Evolutionary conservation across 2,888 invertebrate genomes (phyloP).

Genomic region (Taphrorychus bicolor): DNA sequence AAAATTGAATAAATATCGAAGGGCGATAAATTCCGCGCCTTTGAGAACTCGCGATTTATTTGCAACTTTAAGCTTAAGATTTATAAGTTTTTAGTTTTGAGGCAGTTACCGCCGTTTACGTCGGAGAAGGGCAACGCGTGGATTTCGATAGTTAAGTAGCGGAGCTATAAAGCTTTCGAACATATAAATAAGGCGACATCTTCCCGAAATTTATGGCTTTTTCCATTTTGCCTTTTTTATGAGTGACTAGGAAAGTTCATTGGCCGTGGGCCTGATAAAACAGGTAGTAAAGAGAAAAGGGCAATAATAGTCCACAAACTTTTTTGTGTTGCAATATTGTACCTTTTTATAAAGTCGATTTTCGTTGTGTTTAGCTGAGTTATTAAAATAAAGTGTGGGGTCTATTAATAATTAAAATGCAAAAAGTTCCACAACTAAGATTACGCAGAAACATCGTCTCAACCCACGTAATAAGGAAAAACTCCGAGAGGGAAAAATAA

Average conservation of each 20-base stretch:
- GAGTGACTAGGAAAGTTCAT: conserved; percentile 18
- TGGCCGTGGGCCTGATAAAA: conserved; percentile 10
- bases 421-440: conserved; percentile 32
- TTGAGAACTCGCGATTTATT: conserved; percentile 44
- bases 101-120: conserved; percentile 34
- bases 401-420: conserved; percentile 21
- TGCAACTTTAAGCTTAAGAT: conserved; percentile 44
- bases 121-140: conserved; percentile 32
- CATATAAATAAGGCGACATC: conserved; percentile 35
- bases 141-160: conserved; percentile 29
- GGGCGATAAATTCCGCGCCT: conserved; percentile 44
- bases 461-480: conserved; percentile 29
- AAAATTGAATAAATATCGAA: conserved; percentile 48
- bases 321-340: too few relatives aligned
- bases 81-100: conserved; percentile 45
- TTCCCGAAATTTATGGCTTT: conserved; percentile 25
- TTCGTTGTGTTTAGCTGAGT: neutral
- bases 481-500: conserved; percentile 26
- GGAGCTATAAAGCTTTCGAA: conserved; percentile 27
- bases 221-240: conserved; percentile 21
- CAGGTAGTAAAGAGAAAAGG: conserved; percentile 5
- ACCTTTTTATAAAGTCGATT: too few relatives aligned
- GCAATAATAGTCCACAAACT: too few relatives aligned
- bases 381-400: neutral
- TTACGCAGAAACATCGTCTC: conserved; percentile 31